A percentile compares a stretch with the other conserved stretches of the same genome.
Evolutionary conservation across 1,140 invertebrate species (phyloP).

Genomic region (Helicorthomorpha holstii): DNA sequence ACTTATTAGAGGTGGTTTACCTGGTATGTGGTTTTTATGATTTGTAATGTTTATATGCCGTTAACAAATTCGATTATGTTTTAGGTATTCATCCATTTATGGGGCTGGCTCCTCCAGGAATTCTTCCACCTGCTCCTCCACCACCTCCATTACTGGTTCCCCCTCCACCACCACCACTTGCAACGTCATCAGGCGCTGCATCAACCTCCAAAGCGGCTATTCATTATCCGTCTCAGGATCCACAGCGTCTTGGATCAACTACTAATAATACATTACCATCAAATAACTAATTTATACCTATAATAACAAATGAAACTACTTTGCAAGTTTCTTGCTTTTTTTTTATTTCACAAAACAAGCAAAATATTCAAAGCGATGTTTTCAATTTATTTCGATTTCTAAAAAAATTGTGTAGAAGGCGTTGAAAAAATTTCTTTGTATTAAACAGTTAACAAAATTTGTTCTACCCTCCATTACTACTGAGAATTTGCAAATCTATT

Average conservation of each 20-base stretch:
- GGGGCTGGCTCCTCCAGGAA: slow-evolving; percentile 33
- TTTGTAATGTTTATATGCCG: not conserved
- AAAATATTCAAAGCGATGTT: no score
- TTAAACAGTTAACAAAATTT: no score
- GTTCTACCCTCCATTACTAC: no score
- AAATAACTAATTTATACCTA: no score
- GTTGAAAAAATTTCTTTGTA: no score
- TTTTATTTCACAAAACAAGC: no score
- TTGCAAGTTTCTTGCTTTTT: no score
- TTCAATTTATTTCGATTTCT: no score
- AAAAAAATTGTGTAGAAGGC: no score
- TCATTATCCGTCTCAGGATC: slow-evolving; percentile 91
- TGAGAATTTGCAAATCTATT: no score
- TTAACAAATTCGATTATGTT: not conserved
- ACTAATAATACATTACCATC: no score
- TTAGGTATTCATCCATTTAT: slow-evolving; percentile 16
- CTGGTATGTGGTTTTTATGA: not conserved
- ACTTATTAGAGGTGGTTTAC: not conserved
- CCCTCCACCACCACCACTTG: slow-evolving; percentile 17
- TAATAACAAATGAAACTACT: no score
- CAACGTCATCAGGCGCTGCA: slow-evolving; percentile 11
- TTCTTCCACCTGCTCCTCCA: slow-evolving; percentile 33
- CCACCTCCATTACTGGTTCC: slow-evolving; percentile 32
- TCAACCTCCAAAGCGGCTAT: slow-evolving; percentile 25
- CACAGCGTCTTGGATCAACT: slow-evolving; percentile 57